Percentiles rank a stretch among this genome's conserved stretches.
Conservation (phyloP, 2,888 invertebrate genomes). For the Heterodera filipjevi region DNA sequence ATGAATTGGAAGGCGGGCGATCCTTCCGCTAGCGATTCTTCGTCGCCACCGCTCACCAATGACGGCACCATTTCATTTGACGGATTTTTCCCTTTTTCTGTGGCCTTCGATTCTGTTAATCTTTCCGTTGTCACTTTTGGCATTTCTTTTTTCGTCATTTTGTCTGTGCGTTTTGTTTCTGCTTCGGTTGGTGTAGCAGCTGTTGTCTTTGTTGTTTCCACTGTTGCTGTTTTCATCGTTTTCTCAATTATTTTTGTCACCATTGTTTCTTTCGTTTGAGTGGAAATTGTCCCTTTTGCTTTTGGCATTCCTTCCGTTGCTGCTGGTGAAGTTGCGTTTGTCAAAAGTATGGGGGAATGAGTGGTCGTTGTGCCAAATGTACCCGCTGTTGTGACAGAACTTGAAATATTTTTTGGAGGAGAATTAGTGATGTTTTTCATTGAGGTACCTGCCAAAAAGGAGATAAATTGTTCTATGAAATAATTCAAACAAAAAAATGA, state of each 20-base stretch:
- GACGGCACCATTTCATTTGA: not conserved
- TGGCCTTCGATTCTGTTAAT: not conserved
- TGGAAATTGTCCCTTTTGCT: not conserved
- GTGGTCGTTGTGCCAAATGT: not conserved
- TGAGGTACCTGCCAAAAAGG: not conserved
- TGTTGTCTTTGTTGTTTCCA: not conserved
- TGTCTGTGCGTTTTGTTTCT: too few species aligned
- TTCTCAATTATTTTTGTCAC: not conserved
- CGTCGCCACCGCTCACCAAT: not conserved
- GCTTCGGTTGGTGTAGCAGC: too few species aligned
- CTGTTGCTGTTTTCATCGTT: not conserved
- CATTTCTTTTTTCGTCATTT: not conserved
- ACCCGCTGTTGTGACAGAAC: not conserved
- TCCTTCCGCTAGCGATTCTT: not conserved
- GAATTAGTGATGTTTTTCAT: not conserved
- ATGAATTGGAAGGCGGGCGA: not conserved
- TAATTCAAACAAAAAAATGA: not conserved
- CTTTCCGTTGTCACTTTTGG: not conserved
- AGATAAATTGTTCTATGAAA: not conserved
- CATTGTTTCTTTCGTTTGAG: not conserved
- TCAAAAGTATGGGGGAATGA: not conserved
- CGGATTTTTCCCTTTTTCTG: not conserved
- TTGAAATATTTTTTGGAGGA: not conserved
- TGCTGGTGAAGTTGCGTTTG: not conserved
- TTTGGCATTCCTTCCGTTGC: not conserved